Percentiles rank a stretch among this genome's conserved stretches.
phyloP scores from a whole-genome alignment of 2,888 invertebrate species.

The Scotopteryx bipunctaria region DNA sequence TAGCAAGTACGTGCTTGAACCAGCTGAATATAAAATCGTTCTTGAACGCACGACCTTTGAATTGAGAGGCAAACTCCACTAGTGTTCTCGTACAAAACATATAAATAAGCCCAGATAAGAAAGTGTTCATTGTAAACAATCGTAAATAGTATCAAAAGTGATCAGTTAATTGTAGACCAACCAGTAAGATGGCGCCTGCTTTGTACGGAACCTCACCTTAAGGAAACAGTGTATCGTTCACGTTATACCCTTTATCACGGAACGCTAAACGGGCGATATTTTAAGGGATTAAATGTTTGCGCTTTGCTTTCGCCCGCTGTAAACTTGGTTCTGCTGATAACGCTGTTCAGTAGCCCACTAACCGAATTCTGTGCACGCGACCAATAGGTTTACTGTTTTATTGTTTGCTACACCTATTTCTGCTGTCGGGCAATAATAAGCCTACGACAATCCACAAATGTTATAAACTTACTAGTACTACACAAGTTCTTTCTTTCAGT shows the following conservation, averaged over 20 bases:
- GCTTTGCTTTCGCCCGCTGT: slow-evolving; percentile 19
- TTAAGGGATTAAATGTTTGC: slow-evolving; percentile 27
- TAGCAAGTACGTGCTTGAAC: too few species aligned
- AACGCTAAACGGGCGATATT: slow-evolving; percentile 34
- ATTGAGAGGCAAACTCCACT: too few species aligned
- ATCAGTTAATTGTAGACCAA: background rate
- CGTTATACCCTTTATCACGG: slow-evolving; percentile 20
- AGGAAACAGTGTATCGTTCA: slow-evolving; percentile 26
- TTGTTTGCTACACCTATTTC: background rate
- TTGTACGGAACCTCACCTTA: background rate
- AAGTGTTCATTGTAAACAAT: too few species aligned
- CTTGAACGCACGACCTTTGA: too few species aligned
- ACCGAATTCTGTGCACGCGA: slow-evolving; percentile 7
- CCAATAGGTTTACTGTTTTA: background rate
- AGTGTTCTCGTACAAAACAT: too few species aligned
- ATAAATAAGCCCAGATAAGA: too few species aligned
- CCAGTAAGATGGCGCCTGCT: background rate
- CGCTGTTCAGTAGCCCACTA: slow-evolving; percentile 8
- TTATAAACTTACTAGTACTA: too few species aligned
- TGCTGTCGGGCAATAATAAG: background rate
- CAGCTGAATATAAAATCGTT: too few species aligned
- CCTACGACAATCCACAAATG: too few species aligned
- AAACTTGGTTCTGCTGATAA: slow-evolving; percentile 18
- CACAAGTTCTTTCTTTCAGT: too few species aligned
- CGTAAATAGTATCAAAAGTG: too few species aligned